Conservation (phyloP, 2,113 vertebrate genomes). For the Myocastor coypus region DNA sequence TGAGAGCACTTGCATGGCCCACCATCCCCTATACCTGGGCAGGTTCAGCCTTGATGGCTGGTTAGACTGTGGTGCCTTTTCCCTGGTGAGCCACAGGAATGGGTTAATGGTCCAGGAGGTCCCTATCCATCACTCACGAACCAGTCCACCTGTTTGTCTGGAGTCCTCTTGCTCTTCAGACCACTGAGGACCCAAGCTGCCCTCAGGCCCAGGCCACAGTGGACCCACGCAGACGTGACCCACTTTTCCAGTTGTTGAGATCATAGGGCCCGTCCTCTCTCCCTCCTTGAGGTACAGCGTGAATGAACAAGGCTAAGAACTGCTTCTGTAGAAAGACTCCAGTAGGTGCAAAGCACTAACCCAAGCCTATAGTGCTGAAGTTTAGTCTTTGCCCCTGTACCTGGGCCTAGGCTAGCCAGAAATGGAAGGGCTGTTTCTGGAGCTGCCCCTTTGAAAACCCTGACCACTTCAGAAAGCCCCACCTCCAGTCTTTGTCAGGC, state of each 20-base stretch:
- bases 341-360: background rate
- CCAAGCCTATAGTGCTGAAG: fast-evolving
- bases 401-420: background rate
- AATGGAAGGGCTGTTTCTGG: background rate
- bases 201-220: background rate
- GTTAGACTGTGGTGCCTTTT: background rate
- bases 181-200: background rate
- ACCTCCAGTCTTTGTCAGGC: background rate
- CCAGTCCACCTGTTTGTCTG: background rate
- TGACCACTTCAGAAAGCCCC: background rate
- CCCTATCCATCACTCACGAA: background rate
- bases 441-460: too few relatives aligned
- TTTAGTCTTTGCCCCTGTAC: fast-evolving
- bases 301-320: background rate
- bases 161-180: background rate
- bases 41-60: constrained; percentile 20
- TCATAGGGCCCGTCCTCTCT: background rate
- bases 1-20: background rate
- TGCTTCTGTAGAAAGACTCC: background rate
- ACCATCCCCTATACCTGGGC: background rate
- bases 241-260: fast-evolving
- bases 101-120: too few relatives aligned
- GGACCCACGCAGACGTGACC: background rate
- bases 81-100: background rate
- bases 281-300: background rate